Evolutionary conservation across 2,888 invertebrate species (phyloP), one percentile per base, ranked within the genome.

Genomic region (Allolobophora icterica): DNA sequence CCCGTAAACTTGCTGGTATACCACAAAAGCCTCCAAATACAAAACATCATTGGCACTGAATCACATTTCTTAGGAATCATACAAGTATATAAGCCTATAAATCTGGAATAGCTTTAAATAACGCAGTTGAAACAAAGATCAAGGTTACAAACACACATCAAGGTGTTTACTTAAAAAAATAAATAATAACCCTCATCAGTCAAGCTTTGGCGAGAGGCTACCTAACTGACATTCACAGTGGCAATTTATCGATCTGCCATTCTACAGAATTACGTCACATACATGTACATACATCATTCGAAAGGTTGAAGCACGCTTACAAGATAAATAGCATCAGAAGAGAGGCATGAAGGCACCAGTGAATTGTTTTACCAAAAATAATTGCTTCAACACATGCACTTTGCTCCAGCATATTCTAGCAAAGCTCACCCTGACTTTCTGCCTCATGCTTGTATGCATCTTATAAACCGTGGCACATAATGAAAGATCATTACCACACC

Each of bases 1-100:
- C 71, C 71, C n/a, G 71, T 71, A 71, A 71, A 71, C n/a, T 30
- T n/a, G 71, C 71, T 71, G 71, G 71, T n/a, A n/a, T 71, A 71
- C n/a, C 71, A 8, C 13, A 11, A n/a, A 71, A 71, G 6, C 71
- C n/a, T n/a, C 71, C 71, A 71, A n/a, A 71, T 71, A 71, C n/a
- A 71, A 71, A n/a, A 71, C n/a, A 30, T n/a, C 71, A 71, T n/a
- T n/a, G 71, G n/a, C n/a, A 71, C n/a, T 71, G 71, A 71, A 71
- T 71, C 71, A 71, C 71, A 71, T 71, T 58, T 71, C 24, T 52
- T 52, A 24, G 52, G 52, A 52, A 52, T 52, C 52, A 52, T 21
- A 52, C 71, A 71, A 71, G 4, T n/a, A 1, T 52, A 1, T 71
- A 52, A 52, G 30, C 24, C 11, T 30, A 58, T 58, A 58, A 71